Evolutionary conservation across 2,113 vertebrate species (phyloP).

Genomic region (Chlorodrepanis virens): DNA sequence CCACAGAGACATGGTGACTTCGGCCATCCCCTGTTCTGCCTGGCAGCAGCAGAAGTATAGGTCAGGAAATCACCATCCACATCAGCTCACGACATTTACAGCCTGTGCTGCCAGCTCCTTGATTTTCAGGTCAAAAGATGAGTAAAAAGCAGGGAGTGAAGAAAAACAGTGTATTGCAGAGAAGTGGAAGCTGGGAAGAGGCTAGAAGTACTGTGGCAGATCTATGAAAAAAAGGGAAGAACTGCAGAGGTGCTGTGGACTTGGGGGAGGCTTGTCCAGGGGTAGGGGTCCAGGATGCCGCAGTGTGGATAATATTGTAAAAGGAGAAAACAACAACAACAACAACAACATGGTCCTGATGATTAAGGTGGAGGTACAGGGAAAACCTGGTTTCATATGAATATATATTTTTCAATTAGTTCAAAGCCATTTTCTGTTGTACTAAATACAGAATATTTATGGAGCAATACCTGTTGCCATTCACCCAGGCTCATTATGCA

Average conservation of each 20-base stretch:
- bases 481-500: not conserved
- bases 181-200: not conserved
- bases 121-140: not conserved
- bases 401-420: not conserved
- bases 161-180: not conserved
- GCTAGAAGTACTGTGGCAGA: not conserved
- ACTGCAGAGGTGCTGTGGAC: not conserved
- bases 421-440: not conserved
- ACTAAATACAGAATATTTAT: not conserved
- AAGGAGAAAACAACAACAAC: not conserved
- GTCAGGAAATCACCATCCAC: not conserved
- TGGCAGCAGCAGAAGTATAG: not conserved
- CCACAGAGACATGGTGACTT: not conserved
- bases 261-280: not conserved
- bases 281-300: fast-evolving
- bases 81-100: not conserved
- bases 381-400: not conserved
- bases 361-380: not conserved
- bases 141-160: not conserved
- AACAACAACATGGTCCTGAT: not conserved
- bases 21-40: not conserved
- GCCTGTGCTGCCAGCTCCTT: not conserved
- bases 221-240: not conserved
- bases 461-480: not conserved
- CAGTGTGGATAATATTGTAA: fast-evolving